phyloP scores from a whole-genome alignment of 2,113 vertebrate genomes.

The Malurus cyaneus region DNA sequence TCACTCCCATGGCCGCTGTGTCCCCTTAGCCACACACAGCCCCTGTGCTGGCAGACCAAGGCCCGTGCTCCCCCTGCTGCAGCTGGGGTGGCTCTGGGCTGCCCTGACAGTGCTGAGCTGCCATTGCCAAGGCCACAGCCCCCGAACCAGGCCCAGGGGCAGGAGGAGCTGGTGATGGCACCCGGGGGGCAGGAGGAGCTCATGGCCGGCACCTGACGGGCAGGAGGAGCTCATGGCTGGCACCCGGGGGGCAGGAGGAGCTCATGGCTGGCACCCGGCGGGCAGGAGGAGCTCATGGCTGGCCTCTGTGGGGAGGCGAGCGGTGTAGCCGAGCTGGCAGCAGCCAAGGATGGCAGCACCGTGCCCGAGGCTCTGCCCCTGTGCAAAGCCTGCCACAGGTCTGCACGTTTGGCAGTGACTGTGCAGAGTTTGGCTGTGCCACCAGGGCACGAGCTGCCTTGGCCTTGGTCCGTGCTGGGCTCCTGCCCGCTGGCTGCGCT shows the following conservation, averaged over 20 bases:
- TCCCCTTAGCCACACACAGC: not conserved
- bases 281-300: too few relatives aligned
- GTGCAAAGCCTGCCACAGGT: not conserved
- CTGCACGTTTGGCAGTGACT: not conserved
- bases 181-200: not conserved
- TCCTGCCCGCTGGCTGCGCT: not conserved
- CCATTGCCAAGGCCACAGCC: not conserved
- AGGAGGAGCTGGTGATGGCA: not conserved
- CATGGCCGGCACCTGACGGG: too few relatives aligned
- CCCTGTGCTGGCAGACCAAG: not conserved
- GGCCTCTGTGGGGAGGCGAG: not conserved
- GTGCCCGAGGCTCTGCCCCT: fast-evolving
- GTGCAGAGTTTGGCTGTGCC: not conserved
- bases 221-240: not conserved
- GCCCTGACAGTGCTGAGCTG: fast-evolving
- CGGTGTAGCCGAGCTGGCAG: not conserved
- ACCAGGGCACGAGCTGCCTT: not conserved
- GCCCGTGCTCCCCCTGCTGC: not conserved
- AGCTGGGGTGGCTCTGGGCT: not conserved
- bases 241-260: not conserved
- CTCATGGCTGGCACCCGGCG: not conserved
- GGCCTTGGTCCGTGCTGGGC: not conserved
- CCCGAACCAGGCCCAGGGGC: not conserved
- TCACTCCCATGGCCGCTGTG: not conserved
- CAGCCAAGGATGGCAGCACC: not conserved